These are phyloP conservation scores for Drosophila mimica DNA, from an alignment of 2,888 invertebrate genomes.

Conservation along the genomic window DNA sequence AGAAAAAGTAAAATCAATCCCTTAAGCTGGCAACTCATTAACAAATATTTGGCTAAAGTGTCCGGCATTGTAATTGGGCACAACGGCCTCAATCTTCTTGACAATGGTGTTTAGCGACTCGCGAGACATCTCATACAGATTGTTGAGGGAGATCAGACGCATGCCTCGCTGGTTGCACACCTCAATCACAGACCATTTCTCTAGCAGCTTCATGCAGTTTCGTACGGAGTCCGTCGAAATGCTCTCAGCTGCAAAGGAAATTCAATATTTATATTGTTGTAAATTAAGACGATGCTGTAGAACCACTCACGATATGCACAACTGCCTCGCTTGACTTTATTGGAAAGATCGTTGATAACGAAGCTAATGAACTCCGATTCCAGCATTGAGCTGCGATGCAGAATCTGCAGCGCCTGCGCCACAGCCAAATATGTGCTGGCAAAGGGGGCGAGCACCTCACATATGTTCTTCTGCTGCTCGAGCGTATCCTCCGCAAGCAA, in stretches of 20 bases:
- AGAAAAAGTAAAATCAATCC: slow-evolving; percentile 8
- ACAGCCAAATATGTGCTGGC: slow-evolving; percentile 91
- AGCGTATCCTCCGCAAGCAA: slow-evolving; percentile 77
- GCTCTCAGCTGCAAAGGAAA: slow-evolving; percentile 90
- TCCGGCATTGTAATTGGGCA: slow-evolving; percentile 76
- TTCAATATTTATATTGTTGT: not conserved
- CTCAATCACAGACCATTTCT: slow-evolving; percentile 92
- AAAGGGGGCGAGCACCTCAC: slow-evolving; percentile 89
- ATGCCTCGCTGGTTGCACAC: slow-evolving; percentile 85
- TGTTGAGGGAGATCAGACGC: slow-evolving; percentile 85
- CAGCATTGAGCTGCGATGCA: slow-evolving; percentile 86
- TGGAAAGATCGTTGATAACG: slow-evolving; percentile 88
- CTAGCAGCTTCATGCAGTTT: slow-evolving; percentile 92
- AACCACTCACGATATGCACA: slow-evolving; percentile 88
- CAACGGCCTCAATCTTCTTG: slow-evolving; percentile 80
- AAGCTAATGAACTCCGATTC: slow-evolving; percentile 89
- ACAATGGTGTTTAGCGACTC: slow-evolving; percentile 82
- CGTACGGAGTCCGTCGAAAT: slow-evolving; percentile 94
- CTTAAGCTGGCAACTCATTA: slow-evolving; percentile 35
- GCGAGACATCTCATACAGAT: slow-evolving; percentile 84
- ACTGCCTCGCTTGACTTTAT: slow-evolving; percentile 87
- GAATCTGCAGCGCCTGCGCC: slow-evolving; percentile 86
- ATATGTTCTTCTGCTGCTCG: slow-evolving; percentile 86
- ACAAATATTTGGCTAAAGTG: slow-evolving; percentile 41
- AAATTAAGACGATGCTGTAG: not conserved